Conservation (phyloP, 2,888 invertebrate species). For the Synergus gifuensis region DNA sequence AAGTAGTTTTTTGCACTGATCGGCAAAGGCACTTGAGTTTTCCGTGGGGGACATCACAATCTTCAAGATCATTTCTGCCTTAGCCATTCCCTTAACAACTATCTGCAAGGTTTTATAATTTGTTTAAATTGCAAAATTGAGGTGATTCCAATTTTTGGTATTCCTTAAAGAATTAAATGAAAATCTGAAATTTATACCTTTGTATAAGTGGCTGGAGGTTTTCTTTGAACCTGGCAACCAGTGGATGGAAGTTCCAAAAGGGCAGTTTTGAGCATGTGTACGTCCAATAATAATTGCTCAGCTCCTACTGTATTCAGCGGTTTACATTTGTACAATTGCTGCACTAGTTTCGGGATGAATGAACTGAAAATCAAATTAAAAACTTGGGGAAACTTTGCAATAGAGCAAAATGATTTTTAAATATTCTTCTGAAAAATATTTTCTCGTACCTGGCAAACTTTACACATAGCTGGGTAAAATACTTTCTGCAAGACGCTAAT, state of each 20-base stretch:
- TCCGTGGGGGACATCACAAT: slow-evolving; percentile 97
- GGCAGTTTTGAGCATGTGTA: slow-evolving; percentile 96
- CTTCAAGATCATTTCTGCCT: slow-evolving; percentile 99
- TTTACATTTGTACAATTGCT: slow-evolving; percentile 93
- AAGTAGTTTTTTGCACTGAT: slow-evolving; percentile 92
- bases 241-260: slow-evolving; percentile 96
- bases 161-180: neutral
- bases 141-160: neutral
- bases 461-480: slow-evolving; percentile 98
- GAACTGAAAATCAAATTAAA: slow-evolving; percentile 80
- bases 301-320: slow-evolving; percentile 91
- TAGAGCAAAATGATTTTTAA: neutral
- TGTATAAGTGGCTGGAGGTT: slow-evolving; percentile 92
- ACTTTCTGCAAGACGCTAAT: slow-evolving; percentile 94
- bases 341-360: slow-evolving; percentile 96
- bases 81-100: slow-evolving; percentile 94
- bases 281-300: slow-evolving; percentile 95
- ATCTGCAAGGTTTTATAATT: slow-evolving; percentile 77
- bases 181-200: slow-evolving; percentile 79
- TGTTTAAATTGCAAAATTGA: neutral
- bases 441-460: slow-evolving; percentile 90
- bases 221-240: slow-evolving; percentile 91
- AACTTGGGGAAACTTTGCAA: slow-evolving; percentile 67
- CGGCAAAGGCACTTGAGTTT: slow-evolving; percentile 88
- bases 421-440: slow-evolving; percentile 32